Evolutionary conservation across 1,140 invertebrate species (phyloP), one percentile per base, ranked within the genome.

Genomic region (Triops longicaudatus): DNA sequence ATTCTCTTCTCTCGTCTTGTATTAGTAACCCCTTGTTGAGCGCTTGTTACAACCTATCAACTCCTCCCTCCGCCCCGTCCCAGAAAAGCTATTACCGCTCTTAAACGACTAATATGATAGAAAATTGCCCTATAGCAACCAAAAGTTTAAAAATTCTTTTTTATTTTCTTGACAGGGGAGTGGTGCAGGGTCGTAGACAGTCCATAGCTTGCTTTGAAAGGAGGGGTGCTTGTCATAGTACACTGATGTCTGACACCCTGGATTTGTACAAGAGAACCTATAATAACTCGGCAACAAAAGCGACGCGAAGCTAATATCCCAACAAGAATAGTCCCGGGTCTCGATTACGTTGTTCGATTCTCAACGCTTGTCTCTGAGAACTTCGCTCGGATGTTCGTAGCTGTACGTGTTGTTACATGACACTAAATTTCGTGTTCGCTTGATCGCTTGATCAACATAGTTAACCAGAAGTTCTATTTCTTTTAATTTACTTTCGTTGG

Each of bases 31-130:
- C 50, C 50, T 63, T 63, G 50, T 63, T 63, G n/a, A 17, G 22
- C 50, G 22, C n/a, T 63, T 63, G 22, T 63, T 63, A 63, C 50
- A 63, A 63, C 50, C 50, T 63, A 63, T 63, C 50, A 63, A 63
- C 50, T 22, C 50, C 50, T 63, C 50, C 50, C 50, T 63, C 50
- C 22, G 17, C 22, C 50, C 50, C 50, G 14, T 63, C 2, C 17
- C 50, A 17, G 50, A 63, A 63, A 7, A 63, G 50, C n/a, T 63
- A 63, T 63, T 63, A 63, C 50, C 50, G 50, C 22, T 63, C 22
- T 63, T 63, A 63, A 63, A 63, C 50, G 14, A 22, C 73, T 74
- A 41, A 74, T 28, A 12, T 31, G 7, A 31, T 74, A 6, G 26
- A 74, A 74, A 74, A 74, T 41, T 74, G 12, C 41, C n/a, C 5